These are phyloP conservation scores for Cephus pulcher DNA, from an alignment of 2,888 invertebrate species.

Conservation along the genomic window DNA sequence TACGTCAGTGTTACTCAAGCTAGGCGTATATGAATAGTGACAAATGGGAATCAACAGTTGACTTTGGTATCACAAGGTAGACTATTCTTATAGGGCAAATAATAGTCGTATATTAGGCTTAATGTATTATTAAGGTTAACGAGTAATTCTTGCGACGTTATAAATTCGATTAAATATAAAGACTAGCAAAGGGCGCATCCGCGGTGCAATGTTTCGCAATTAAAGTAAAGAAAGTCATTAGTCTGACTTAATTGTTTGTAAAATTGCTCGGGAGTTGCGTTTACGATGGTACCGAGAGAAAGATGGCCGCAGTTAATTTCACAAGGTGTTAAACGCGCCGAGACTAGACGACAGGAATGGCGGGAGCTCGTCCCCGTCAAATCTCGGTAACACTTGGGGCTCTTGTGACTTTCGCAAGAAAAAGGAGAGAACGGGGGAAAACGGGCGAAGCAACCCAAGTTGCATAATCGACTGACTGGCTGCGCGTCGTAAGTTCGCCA, in stretches of 20 bases:
- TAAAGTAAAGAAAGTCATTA: slow-evolving; percentile 1
- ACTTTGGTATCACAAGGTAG: too few relatives aligned
- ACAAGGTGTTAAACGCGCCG: background rate
- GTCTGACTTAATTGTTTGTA: slow-evolving; percentile 12
- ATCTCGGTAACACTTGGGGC: slow-evolving; percentile 7
- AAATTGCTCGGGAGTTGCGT: slow-evolving; percentile 3
- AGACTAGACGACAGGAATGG: background rate
- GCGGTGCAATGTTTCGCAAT: background rate
- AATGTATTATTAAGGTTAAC: too few relatives aligned
- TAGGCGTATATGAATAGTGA: too few relatives aligned
- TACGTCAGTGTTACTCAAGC: too few relatives aligned
- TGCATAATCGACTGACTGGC: slow-evolving; percentile 50
- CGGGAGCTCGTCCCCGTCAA: background rate
- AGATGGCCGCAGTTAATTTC: slow-evolving; percentile 13
- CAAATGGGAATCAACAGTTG: too few relatives aligned
- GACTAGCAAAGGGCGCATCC: too few relatives aligned
- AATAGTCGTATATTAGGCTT: too few relatives aligned
- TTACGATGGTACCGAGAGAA: slow-evolving; percentile 18
- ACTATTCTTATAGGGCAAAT: too few relatives aligned
- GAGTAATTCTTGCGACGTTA: too few relatives aligned
- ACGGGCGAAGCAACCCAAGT: slow-evolving; percentile 23
- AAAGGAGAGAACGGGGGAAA: slow-evolving; percentile 17
- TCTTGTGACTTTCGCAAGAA: slow-evolving; percentile 17
- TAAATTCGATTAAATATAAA: too few relatives aligned
- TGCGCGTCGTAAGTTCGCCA: slow-evolving; percentile 44